Percentiles rank a stretch among this genome's conserved stretches.
phyloP scores from a whole-genome alignment of 2,888 invertebrate species.

The Trachelus stipa region DNA sequence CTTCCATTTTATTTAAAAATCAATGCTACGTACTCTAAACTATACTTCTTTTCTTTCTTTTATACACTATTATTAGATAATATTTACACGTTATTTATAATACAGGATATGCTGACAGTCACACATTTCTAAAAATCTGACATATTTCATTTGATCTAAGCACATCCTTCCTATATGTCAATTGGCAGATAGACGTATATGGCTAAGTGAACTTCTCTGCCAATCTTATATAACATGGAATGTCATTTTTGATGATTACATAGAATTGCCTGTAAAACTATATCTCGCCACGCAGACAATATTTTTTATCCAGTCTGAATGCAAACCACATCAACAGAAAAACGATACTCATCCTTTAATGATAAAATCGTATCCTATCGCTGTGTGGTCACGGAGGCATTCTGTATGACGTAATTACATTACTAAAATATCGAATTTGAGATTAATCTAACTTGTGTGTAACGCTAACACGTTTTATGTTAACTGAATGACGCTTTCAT shows the following conservation, averaged over 20 bases:
- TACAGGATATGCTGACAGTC: conserved; percentile 50
- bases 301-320: neutral
- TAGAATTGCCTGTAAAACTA: neutral
- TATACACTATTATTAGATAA: conserved; percentile 52
- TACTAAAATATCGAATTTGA: neutral
- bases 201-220: neutral
- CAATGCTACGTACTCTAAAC: conserved; percentile 34
- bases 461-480: conserved; percentile 43
- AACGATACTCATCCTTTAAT: neutral
- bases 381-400: conserved; percentile 28
- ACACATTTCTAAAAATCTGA: conserved; percentile 22
- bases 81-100: conserved; percentile 54
- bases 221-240: neutral
- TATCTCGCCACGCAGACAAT: neutral
- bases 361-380: neutral
- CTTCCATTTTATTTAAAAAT: conserved; percentile 33
- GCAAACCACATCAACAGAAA: neutral
- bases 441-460: neutral
- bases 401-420: conserved; percentile 25
- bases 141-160: conserved; percentile 20
- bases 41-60: conserved; percentile 31
- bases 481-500: conserved; percentile 57
- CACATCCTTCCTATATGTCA: neutral
- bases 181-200: neutral
- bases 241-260: conserved; percentile 1